These are phyloP conservation scores for Lacanobia wlatinum DNA, from an alignment of 2,888 invertebrate species.

Conservation along the genomic window DNA sequence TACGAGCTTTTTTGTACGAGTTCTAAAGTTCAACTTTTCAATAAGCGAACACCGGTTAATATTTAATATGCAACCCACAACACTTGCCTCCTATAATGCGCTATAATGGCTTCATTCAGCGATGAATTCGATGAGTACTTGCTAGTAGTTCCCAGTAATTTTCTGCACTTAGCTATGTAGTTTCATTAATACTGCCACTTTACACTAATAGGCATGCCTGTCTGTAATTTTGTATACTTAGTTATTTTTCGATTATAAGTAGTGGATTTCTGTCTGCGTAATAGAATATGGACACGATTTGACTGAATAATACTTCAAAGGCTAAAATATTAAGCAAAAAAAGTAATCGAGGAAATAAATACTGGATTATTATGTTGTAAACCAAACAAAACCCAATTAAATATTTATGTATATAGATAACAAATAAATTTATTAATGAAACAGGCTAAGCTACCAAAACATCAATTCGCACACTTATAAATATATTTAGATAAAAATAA, in stretches of 20 bases:
- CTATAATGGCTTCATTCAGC: constrained; percentile 49
- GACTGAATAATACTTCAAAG: too few species aligned
- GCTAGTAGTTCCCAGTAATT: constrained; percentile 18
- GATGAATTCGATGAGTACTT: constrained; percentile 32
- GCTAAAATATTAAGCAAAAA: too few species aligned
- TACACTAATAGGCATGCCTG: constrained; percentile 1
- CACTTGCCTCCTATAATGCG: constrained; percentile 25
- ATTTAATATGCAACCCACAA: constrained; percentile 14
- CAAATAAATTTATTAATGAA: too few species aligned
- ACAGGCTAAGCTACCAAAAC: too few species aligned
- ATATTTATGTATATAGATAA: too few species aligned
- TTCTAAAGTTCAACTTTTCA: constrained; percentile 30
- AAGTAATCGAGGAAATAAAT: too few species aligned
- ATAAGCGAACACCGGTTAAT: constrained; percentile 3
- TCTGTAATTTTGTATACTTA: constrained; percentile 9
- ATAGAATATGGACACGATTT: not conserved
- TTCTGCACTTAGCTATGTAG: constrained; percentile 11
- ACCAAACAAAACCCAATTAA: too few species aligned
- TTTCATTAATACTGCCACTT: constrained; percentile 15
- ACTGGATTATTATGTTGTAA: too few species aligned
- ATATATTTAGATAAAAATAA: too few species aligned
- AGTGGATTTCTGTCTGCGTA: not conserved
- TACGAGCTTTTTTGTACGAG: not conserved
- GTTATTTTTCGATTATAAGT: not conserved
- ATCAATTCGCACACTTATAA: too few species aligned